A percentile compares a stretch with the other conserved stretches of the same genome.
Conservation (phyloP, 2,888 invertebrate species). For the Melanostoma mellinum region DNA sequence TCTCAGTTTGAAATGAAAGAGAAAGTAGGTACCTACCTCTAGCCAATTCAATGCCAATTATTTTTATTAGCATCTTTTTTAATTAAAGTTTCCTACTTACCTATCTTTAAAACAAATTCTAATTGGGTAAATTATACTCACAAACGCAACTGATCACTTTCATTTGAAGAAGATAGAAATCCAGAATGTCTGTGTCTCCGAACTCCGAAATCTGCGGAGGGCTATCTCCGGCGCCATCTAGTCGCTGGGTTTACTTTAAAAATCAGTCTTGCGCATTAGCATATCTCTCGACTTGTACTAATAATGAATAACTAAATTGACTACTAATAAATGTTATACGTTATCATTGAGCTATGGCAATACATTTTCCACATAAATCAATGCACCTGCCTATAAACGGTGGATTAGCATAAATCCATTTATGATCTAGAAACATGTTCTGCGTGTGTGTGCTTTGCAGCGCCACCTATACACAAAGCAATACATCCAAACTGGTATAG, state of each 20-base stretch:
- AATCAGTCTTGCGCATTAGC: slow-evolving; percentile 47
- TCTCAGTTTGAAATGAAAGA: no score
- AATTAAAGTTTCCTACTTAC: no score
- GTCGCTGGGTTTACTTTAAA: slow-evolving; percentile 32
- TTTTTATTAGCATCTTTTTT: no score
- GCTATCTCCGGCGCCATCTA: slow-evolving; percentile 49
- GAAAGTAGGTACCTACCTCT: no score
- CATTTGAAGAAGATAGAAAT: no score
- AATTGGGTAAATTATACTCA: no score
- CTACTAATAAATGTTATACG: slow-evolving; percentile 62
- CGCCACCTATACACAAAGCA: slow-evolving; percentile 51
- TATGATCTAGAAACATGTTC: slow-evolving; percentile 60
- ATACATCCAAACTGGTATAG: slow-evolving; percentile 9
- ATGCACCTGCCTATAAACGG: slow-evolving; percentile 47
- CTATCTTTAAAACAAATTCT: no score
- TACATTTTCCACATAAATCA: slow-evolving; percentile 59
- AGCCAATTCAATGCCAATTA: no score
- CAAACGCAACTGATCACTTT: no score
- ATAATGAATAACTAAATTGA: slow-evolving; percentile 60
- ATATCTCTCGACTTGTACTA: slow-evolving; percentile 57
- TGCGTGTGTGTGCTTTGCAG: slow-evolving; percentile 25
- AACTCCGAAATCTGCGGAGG: no score
- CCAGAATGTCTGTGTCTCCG: no score
- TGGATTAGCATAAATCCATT: slow-evolving; percentile 64
- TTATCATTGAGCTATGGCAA: slow-evolving; percentile 45